Evolutionary conservation across 2,888 invertebrate genomes (phyloP), one percentile per base, ranked within the genome.

Genomic region (Rhimphoctona megacephalus): DNA sequence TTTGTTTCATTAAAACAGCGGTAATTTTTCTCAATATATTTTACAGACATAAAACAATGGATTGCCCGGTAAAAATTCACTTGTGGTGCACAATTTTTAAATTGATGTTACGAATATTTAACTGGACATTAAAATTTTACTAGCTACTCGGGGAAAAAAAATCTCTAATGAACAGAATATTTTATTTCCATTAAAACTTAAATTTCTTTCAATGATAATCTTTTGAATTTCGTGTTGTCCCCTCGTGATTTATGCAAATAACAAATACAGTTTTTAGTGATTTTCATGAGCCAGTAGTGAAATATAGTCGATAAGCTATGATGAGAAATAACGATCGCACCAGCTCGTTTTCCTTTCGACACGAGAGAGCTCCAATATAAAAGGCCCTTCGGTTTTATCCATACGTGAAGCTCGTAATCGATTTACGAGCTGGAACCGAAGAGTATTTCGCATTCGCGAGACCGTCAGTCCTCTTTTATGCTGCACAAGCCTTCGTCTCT

Each of bases 351-450:
- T 67, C 54, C 67, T 46, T 39, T 30, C 72, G 79, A 54, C n/a
- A 49, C 52, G 64, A 74, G 22, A 52, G 74, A 54, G 57, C 54
- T 70, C 25, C 33, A 49, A 43, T 78, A 83, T 83, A 80, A 76
- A 79, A 57, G 66, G 80, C 76, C 80, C 85, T 78, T 80, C 54
- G 70, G 46, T 67, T 69, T 77, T 67, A 67, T 64, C 22, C 49
- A 57, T 72, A 77, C 66, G 64, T 30, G 66, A 83, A 49, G 81
- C 83, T 85, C 85, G 88, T 89, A 91, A 90, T 91, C 90, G 90
- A 92, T 92, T 92, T 91, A 92, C 90, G 92, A 91, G 90, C 90
- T 81, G 89, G 87, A 77, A 88, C 88, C 86, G 81, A 79, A 30
- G 78, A 85, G 83, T 86, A 81, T 87, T 84, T 74, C 46, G 86